A percentile compares a stretch with the other conserved stretches of the same genome.
Evolutionary conservation across 2,888 invertebrate species (phyloP).

Genomic region (Nezara viridula): DNA sequence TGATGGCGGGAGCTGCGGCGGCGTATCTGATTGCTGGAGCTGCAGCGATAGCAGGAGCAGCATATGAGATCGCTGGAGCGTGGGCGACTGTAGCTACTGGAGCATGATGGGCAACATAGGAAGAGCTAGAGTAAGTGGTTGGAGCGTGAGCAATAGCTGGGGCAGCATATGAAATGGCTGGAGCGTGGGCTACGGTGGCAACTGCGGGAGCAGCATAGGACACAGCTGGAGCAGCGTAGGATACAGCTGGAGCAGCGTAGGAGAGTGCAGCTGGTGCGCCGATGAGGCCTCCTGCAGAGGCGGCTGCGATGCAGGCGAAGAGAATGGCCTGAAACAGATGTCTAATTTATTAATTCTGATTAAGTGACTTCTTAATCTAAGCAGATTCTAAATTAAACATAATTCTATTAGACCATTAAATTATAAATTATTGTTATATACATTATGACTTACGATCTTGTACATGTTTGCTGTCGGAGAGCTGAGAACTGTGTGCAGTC

Average conservation of each 20-base stretch:
- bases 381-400: background rate
- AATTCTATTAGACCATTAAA: background rate
- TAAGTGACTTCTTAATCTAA: background rate
- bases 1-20: no score
- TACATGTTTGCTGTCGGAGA: conserved; percentile 22
- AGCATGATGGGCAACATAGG: conserved; percentile 61
- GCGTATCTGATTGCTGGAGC: no score
- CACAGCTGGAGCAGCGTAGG: conserved; percentile 63
- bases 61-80: conserved; percentile 65
- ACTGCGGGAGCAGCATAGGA: conserved; percentile 68
- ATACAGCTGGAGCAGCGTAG: conserved; percentile 67
- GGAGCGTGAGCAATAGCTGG: conserved; percentile 68
- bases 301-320: conserved; percentile 69
- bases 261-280: conserved; percentile 69
- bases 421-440: background rate
- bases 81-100: conserved; percentile 64
- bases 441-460: conserved; percentile 6
- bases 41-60: no score
- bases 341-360: background rate
- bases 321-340: conserved; percentile 67
- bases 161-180: no score
- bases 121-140: conserved; percentile 68
- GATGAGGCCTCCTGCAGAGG: conserved; percentile 68
- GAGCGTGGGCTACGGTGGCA: no score
- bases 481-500: conserved; percentile 1